Base-by-base conservation (phyloP, 2,113 vertebrate genomes). In the Antigone vipio region DNA sequence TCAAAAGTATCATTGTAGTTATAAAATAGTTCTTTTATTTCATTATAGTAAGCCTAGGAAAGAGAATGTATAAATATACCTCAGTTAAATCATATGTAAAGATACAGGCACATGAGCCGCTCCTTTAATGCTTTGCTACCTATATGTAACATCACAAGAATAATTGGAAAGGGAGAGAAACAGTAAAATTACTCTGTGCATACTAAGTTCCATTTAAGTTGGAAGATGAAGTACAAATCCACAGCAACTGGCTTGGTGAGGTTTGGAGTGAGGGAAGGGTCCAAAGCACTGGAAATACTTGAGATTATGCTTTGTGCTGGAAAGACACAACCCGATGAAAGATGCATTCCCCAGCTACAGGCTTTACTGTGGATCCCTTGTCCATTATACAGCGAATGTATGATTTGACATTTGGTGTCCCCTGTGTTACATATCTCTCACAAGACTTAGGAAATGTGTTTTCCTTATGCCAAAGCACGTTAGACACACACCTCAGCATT, bases 11-110 rank as follows among this genome's bases (percentile, higher is more conserved):
- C n/a, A 56, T 77, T 96, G 34, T 52, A 91, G 21, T 80, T 91
- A 52, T 40, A 50, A 69, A 97, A 94, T 83, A 96, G 63, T 94
- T 92, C 19, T 94, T 85, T 93, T 75, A 73, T 81, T 58, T 95
- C 55, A 30, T 73, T 75, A 42, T 60, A 63, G 40, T 77, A 85
- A 92, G 17, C 34, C 60, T 86, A 27, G 88, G 75, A 92, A 94
- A 77, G 62, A 91, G 40, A 95, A 64, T 75, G 15, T 62, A 47
- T 67, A 64, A 85, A 85, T 40, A 7, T 2, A 78, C 9, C 15
- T 95, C 71, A 71, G 18, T 64, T 91, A 50, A 52, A 80, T 38
- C 9, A 2, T 34, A 23, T 6, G 3, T 58, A 49, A 75, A 58
- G 30, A 12, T 27, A 23, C 5, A 73, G n/a, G 12, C 7, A 50